Base-by-base conservation (phyloP, 2,797 vertebrate genomes). In the Sandelia bainsii region DNA sequence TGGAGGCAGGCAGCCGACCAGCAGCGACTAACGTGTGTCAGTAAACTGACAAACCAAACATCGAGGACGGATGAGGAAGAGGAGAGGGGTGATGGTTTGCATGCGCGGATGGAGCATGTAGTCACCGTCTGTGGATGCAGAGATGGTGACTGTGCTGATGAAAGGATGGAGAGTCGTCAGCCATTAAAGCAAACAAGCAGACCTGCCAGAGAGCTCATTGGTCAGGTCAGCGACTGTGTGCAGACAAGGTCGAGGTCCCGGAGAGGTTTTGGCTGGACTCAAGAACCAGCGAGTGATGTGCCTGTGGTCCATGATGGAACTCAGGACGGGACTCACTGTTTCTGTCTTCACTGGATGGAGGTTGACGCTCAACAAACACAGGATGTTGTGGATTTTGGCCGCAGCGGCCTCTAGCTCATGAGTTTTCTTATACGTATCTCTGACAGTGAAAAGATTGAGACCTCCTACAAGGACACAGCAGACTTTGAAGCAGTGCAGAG, bases 111-210 rank as follows among this genome's bases (percentile, higher is more conserved):
- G 5, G 62, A 58, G 72, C 81, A 83, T 92, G 85, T 50, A 83
- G 92, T 93, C 92, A 87, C 78, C 79, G 90, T 93, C 94, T 93
- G 84, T 62, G 78, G 84, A 81, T 82, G 82, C 73, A 22, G 78
- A 0, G 52, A 40, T 58, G 81, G 61, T 64, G 80, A 85, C 63
- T 23, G 69, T 20, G 19, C 14, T 19, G 86, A 86, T 87, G 91
- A 93, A 75, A 87, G 87, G 69, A 66, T 51, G 42, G 66, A 67
- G 45, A 78, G 40, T 70, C 72, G 51, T 77, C 79, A 71, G 69
- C 65, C 62, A 65, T 70, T 57, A 69, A 85, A 83, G 80, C 77
- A 89, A 81, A 89, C 79, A 80, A 27, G 50, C n/a, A 64, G 79
- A 72, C 67, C 80, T 84, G 77, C 13, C 81, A 70, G 74, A 42